Evolutionary conservation across 1,140 invertebrate species (phyloP).

Genomic region (Vollenhovia emeryi): DNA sequence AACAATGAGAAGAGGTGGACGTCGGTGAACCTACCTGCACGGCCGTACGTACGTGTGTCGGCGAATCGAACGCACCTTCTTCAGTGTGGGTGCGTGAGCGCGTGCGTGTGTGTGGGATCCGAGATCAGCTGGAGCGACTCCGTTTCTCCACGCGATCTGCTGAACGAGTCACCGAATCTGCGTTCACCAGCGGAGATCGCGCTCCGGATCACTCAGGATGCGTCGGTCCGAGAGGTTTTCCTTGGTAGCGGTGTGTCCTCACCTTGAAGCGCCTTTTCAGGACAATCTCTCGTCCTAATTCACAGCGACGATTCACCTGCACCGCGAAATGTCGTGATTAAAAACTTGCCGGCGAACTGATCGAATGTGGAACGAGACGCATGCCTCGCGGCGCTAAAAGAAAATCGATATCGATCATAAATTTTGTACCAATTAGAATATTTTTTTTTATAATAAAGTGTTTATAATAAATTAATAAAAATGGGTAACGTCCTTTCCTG

Average conservation of each 20-base stretch:
- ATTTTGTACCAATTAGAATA: too few species aligned
- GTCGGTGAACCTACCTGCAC: conserved; percentile 38
- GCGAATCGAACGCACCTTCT: conserved; percentile 3
- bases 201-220: conserved; percentile 1
- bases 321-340: conserved; percentile 17
- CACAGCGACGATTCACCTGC: conserved; percentile 26
- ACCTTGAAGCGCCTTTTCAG: conserved; percentile 26
- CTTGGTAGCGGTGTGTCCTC: background rate
- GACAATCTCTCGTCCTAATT: conserved; percentile 19
- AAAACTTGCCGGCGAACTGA: background rate
- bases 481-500: too few species aligned
- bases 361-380: background rate
- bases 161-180: background rate
- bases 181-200: background rate
- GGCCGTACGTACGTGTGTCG: conserved; percentile 5
- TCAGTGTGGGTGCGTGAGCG: background rate
- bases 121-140: conserved; percentile 22
- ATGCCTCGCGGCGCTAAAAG: too few species aligned
- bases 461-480: too few species aligned
- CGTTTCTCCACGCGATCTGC: conserved; percentile 15
- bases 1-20: background rate
- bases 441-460: too few species aligned
- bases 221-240: background rate
- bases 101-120: background rate
- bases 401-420: too few species aligned